phyloP scores from a whole-genome alignment of 2,888 invertebrate species.

The Pristionchus exspectatus region DNA sequence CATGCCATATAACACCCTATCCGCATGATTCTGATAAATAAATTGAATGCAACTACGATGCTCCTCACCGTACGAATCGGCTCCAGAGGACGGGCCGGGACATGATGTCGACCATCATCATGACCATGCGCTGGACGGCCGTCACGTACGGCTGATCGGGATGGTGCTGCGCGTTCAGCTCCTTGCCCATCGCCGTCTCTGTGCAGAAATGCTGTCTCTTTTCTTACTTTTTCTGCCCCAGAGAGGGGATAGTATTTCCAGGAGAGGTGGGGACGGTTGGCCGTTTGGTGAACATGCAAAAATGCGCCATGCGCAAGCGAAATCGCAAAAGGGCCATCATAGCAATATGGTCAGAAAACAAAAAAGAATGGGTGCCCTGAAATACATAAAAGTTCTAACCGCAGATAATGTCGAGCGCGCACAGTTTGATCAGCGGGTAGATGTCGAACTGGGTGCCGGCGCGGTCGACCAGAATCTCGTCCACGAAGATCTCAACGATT shows the following conservation, averaged over 20 bases:
- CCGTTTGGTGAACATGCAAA: too few relatives aligned
- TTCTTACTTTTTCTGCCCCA: too few relatives aligned
- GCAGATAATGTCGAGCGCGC: constrained; percentile 51
- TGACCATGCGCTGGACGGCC: neutral
- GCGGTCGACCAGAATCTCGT: constrained; percentile 37
- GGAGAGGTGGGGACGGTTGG: too few relatives aligned
- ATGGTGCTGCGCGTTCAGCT: constrained; percentile 51
- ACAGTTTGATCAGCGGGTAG: constrained; percentile 52
- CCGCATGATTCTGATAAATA: too few relatives aligned
- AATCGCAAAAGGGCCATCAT: too few relatives aligned
- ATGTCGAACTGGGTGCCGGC: neutral
- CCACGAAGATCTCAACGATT: neutral
- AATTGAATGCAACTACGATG: too few relatives aligned
- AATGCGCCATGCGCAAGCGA: too few relatives aligned
- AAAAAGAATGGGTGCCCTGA: too few relatives aligned
- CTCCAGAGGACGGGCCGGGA: neutral
- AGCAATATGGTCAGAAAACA: too few relatives aligned
- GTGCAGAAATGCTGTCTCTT: neutral
- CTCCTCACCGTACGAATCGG: neutral
- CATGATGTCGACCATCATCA: neutral
- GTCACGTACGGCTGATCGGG: constrained; percentile 50
- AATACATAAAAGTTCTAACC: too few relatives aligned
- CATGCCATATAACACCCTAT: too few relatives aligned
- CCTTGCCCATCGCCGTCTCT: constrained; percentile 55
- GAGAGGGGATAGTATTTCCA: too few relatives aligned